These are phyloP conservation scores for Diplodus puntazzo DNA, from an alignment of 2,797 vertebrate genomes.

Conservation along the genomic window DNA sequence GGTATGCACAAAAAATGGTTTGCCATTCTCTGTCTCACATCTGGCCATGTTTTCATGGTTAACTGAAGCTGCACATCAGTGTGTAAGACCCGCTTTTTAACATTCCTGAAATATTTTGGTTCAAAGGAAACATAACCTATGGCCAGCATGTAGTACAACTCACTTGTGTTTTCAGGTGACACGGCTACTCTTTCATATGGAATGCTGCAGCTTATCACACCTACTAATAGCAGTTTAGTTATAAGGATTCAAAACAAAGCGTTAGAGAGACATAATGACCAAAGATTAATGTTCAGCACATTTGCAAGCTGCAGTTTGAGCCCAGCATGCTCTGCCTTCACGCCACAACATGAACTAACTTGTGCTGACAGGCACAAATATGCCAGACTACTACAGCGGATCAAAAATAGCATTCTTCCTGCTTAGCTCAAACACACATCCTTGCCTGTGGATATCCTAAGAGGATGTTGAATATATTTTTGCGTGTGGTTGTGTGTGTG, in stretches of 20 bases:
- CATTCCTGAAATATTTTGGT: slow-evolving; percentile 77
- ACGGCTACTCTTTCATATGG: slow-evolving; percentile 54
- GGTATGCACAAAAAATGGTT: slow-evolving; percentile 6
- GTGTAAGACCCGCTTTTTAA: slow-evolving; percentile 72
- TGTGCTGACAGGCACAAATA: slow-evolving; percentile 68
- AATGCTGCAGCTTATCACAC: slow-evolving; percentile 65
- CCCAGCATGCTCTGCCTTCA: slow-evolving; percentile 24
- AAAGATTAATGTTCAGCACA: slow-evolving; percentile 23
- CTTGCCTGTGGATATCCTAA: slow-evolving; percentile 59
- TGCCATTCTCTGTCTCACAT: slow-evolving; percentile 43
- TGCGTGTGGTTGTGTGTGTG: slow-evolving; percentile 15
- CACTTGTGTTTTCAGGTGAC: slow-evolving; percentile 42
- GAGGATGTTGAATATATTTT: slow-evolving; percentile 55
- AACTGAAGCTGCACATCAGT: slow-evolving; percentile 37
- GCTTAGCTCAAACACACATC: slow-evolving; percentile 62
- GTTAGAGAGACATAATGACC: background rate
- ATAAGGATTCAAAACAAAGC: slow-evolving; percentile 26
- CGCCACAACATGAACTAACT: slow-evolving; percentile 57
- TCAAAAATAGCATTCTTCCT: slow-evolving; percentile 76
- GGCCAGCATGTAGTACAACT: background rate
- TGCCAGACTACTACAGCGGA: slow-evolving; percentile 42
- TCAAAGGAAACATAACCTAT: slow-evolving; percentile 37
- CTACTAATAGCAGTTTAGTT: slow-evolving; percentile 36
- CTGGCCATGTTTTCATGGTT: slow-evolving; percentile 56
- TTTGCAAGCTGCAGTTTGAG: background rate